These are phyloP conservation scores for Hirundo rustica DNA, from an alignment of 2,797 vertebrate genomes.

Conservation along the genomic window DNA sequence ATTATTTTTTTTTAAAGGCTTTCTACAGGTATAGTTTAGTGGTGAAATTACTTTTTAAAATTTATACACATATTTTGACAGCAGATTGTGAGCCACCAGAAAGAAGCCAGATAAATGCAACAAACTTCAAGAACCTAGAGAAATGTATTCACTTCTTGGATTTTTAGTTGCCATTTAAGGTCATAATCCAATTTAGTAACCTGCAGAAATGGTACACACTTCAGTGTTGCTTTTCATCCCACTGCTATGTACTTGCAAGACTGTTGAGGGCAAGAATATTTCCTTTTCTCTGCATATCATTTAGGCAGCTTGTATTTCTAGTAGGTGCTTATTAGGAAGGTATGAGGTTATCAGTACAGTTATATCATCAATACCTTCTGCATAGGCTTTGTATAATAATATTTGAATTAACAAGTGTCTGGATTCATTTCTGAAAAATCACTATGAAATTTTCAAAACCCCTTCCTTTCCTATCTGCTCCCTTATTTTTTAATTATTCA, in stretches of 20 bases:
- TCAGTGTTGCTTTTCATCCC: neutral
- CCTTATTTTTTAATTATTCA: neutral
- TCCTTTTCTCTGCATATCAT: neutral
- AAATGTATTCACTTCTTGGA: neutral
- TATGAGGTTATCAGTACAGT: neutral
- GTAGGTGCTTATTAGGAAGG: neutral
- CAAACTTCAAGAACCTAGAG: neutral
- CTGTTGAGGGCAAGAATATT: neutral
- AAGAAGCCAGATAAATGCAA: neutral
- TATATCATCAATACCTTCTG: neutral
- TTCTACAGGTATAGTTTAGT: neutral
- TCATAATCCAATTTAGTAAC: neutral
- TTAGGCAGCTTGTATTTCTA: neutral
- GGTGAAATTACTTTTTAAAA: neutral
- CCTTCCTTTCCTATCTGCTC: neutral
- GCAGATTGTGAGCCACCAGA: neutral
- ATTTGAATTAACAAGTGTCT: neutral
- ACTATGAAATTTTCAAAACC: neutral
- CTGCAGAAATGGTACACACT: neutral
- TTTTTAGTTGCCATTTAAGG: neutral
- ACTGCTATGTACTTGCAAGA: neutral
- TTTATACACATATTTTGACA: neutral
- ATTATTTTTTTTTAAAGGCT: neutral
- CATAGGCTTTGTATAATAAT: neutral
- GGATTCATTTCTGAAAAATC: neutral